Conservation (phyloP, 2,113 vertebrate species). For the Salvelinus sp. region DNA sequence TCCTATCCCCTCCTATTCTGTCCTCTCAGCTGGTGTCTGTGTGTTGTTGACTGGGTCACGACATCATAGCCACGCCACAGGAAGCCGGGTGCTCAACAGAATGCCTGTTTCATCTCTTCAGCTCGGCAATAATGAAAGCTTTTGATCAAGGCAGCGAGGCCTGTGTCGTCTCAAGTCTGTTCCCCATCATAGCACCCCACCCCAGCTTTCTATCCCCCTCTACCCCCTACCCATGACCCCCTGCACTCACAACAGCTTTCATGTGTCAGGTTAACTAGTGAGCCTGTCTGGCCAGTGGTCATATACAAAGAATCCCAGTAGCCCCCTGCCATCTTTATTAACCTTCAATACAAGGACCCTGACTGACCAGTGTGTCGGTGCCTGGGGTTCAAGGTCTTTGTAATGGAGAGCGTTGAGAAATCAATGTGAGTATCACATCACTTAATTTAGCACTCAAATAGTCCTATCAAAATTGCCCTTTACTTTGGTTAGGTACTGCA, state of each 20-base stretch:
- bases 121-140: not conserved
- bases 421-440: not conserved
- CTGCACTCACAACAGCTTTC: constrained; percentile 68
- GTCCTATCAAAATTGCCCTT: not conserved
- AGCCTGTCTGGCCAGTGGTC: constrained; percentile 55
- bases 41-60: constrained; percentile 26
- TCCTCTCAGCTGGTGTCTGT: not conserved
- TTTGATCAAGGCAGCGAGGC: constrained; percentile 23
- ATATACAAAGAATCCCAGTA: constrained; percentile 55
- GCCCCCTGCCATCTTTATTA: constrained; percentile 52
- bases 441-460: not conserved
- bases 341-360: constrained; percentile 50
- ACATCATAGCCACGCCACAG: constrained; percentile 10
- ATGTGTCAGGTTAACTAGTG: constrained; percentile 74
- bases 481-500: not conserved
- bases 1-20: not conserved
- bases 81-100: not conserved
- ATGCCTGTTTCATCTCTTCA: not conserved
- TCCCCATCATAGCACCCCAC: not conserved
- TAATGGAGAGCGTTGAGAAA: not conserved
- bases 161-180: not conserved
- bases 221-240: constrained; percentile 45
- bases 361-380: not conserved
- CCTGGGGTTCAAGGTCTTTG: constrained; percentile 4
- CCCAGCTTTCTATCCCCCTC: constrained; percentile 15